Evolutionary conservation across 92 coral and sea anemone genomes (phyloP), one percentile per base, ranked within the genome.

Genomic region (Pocillopora meandrina): DNA sequence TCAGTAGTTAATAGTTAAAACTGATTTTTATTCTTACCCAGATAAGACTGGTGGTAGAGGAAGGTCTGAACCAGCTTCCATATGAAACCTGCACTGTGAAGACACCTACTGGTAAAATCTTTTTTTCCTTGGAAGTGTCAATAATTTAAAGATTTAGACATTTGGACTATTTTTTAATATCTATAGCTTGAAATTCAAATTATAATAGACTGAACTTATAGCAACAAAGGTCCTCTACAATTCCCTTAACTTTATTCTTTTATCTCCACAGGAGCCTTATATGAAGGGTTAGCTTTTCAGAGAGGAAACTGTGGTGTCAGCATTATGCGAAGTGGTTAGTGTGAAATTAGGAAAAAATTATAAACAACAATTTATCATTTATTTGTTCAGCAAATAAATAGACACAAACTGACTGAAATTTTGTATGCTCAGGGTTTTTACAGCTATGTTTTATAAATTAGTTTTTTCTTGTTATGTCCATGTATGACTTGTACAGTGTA

Each of bases 291-390:
- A 52, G 90, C 91, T 69, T 96, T 96, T 77, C 90, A 92, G 90
- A 85, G 98, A 76, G 99, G 99, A 47, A 96, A 96, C 84, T 96
- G 99, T 89, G 99, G 99, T 9, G 99, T 96, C 34, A 96, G 99
- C 85, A 96, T 96, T 23, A 96, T 96, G 99, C 88, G 99, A 91
- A 96, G 99, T 94, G 99, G 99, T 96, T 78, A 61, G 91, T 26
- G 52, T 13, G 23, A 34, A 12, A 3, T 69, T 9, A 12, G 18
- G 18, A 59, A 59, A 59, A 7, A 59, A 34, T 12, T 42, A 42
- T 7, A 3, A 3, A 42, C 52, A 42, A 7, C 52, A 42, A 42
- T 7, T 0, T 42, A 42, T 3, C 52, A 42, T 42, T 42, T 7
- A 42, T 42, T 42, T 7, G 8, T 42, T 3, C 8, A 42, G 8